Conservation (phyloP, 2,888 invertebrate species). For the Eupithecia abbreviata region DNA sequence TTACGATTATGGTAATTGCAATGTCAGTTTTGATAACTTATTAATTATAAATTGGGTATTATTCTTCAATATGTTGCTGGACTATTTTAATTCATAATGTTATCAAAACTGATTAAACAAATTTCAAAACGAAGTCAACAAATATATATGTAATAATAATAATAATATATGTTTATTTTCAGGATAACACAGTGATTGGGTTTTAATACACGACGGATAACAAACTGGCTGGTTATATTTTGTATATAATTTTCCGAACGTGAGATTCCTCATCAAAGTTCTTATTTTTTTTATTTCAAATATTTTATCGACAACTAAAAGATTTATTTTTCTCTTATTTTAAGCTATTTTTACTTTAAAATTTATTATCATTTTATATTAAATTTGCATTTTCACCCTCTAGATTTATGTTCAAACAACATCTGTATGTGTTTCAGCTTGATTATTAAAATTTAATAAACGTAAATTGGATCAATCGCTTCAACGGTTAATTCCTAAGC, state of each 20-base stretch:
- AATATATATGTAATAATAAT: background rate
- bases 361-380: background rate
- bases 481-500: background rate
- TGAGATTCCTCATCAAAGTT: conserved; percentile 47
- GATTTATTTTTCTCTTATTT: conserved; percentile 19
- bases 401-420: background rate
- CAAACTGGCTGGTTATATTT: conserved; percentile 57
- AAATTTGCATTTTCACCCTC: conserved; percentile 6
- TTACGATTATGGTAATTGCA: too few relatives aligned
- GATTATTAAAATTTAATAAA: background rate
- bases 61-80: too few relatives aligned
- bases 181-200: conserved; percentile 54
- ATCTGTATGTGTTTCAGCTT: background rate
- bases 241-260: conserved; percentile 59
- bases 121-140: background rate
- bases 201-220: conserved; percentile 23
- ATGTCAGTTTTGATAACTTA: too few relatives aligned
- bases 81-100: too few relatives aligned
- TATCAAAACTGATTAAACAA: too few relatives aligned
- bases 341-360: conserved; percentile 12
- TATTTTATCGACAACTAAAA: conserved; percentile 11
- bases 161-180: conserved; percentile 39
- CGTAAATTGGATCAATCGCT: background rate
- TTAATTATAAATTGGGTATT: too few relatives aligned
- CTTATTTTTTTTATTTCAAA: conserved; percentile 38